Evolutionary conservation across 2,797 vertebrate genomes (phyloP), one percentile per base, ranked within the genome.

Genomic region (Trachops cirrhosus): DNA sequence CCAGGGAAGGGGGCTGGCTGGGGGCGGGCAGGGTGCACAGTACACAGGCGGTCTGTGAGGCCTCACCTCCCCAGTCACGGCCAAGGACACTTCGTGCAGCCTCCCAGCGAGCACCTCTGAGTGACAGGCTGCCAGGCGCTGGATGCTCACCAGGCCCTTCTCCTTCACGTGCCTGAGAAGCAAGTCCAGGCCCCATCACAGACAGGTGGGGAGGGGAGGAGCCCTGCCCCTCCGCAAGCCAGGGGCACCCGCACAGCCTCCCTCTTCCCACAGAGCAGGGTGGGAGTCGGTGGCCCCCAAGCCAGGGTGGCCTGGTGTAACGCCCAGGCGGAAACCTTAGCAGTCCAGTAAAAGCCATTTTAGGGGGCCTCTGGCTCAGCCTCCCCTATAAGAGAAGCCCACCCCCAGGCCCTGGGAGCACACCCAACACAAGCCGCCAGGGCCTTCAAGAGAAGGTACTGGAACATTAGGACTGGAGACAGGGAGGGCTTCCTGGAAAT

Each of bases 11-110:
- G 52, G 16, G 10, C n/a, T n/a, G 29, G 16, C 22, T 0, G 2
- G 18, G 24, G 34, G 14, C 6, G n/a, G 52, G 62, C 29, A 22
- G 9, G 0, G 18, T 0, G 4, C 70, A 4, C 16, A 10, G 79
- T 3, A 14, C 67, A 29, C 7, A 1, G 32, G 26, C 41, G 32
- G 12, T 12, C 24, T 14, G 7, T 54, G 6, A 18, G 46, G 77
- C 87, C 98, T 97, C 95, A 99, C 98, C 98, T 99, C 98, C 32
- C 94, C 94, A 0, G 84, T 98, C 84, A 98, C 98, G 3, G 98
- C 98, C 97, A 98, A 80, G 86, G 97, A 97, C 84, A 98, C 91
- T 0, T 98, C 98, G 10, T 94, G 96, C 78, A 98, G 97, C 48
- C 95, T 97, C 19, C 77, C n/a, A 0, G 97, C 88, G 0, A 99